Percentiles rank a stretch among this genome's conserved stretches.
Conservation (phyloP, 2,113 vertebrate genomes). For the Dasyprocta punctata region DNA sequence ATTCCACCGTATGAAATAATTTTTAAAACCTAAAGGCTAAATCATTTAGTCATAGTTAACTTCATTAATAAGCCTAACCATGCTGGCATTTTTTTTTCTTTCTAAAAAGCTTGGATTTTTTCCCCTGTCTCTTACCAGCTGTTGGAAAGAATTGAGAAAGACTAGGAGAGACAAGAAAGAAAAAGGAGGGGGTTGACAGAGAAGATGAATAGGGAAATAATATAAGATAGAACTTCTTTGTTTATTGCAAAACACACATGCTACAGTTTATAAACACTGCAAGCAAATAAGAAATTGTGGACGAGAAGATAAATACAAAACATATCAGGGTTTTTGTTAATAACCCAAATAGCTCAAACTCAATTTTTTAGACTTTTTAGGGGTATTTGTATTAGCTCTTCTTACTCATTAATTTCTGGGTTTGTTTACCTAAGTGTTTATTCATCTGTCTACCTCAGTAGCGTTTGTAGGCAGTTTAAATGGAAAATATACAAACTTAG, state of each 20-base stretch:
- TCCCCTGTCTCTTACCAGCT: constrained; percentile 69
- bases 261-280: constrained; percentile 80
- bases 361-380: constrained; percentile 47
- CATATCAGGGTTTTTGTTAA: constrained; percentile 66
- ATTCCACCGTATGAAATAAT: constrained; percentile 30
- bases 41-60: constrained; percentile 65
- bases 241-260: constrained; percentile 79
- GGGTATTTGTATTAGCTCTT: constrained; percentile 67
- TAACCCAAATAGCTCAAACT: constrained; percentile 60
- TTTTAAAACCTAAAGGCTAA: constrained; percentile 53
- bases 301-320: constrained; percentile 73
- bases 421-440: constrained; percentile 65
- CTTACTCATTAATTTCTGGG: constrained; percentile 67
- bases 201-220: constrained; percentile 62
- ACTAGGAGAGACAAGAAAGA: constrained; percentile 54
- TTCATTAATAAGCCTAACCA: constrained; percentile 67
- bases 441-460: constrained; percentile 74
- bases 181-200: not conserved
- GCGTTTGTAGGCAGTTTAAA: constrained; percentile 77
- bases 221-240: constrained; percentile 72
- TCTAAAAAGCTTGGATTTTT: constrained; percentile 56
- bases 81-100: constrained; percentile 33
- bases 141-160: constrained; percentile 76
- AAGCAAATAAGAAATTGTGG: constrained; percentile 74
- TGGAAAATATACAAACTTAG: constrained; percentile 69